Percentiles rank a stretch among this genome's conserved stretches.
Evolutionary conservation across 2,797 vertebrate species (phyloP).

Genomic region (Syncerus caffer): DNA sequence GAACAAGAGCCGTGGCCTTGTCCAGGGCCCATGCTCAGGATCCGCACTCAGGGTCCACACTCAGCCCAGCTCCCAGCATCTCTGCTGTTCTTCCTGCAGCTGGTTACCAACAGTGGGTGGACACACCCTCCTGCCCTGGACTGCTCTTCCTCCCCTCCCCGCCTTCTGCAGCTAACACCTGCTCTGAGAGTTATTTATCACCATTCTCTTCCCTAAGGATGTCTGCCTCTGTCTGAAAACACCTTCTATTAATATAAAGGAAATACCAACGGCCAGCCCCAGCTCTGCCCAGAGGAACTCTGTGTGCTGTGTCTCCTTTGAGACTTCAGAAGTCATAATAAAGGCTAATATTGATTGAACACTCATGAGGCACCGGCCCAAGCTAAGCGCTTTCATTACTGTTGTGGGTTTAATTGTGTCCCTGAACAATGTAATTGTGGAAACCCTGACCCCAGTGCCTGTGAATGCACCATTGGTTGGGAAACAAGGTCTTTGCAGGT

Average conservation of each 20-base stretch:
- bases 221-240: neutral
- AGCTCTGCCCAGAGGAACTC: neutral
- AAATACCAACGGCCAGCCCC: neutral
- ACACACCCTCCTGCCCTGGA: accelerated
- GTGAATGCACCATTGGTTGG: neutral
- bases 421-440: neutral
- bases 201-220: neutral
- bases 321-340: neutral
- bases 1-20: neutral
- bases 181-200: accelerated
- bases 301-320: neutral
- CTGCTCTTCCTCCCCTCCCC: accelerated
- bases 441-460: neutral
- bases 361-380: neutral
- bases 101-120: accelerated
- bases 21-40: neutral
- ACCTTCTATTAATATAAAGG: neutral
- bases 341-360: neutral
- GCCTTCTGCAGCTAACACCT: neutral
- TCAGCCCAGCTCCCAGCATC: neutral
- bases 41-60: neutral
- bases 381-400: neutral
- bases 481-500: neutral
- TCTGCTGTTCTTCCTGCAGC: neutral
- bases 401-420: neutral